Evolutionary conservation across 2,113 vertebrate species (phyloP).

Genomic region (Rissa tridactyla): DNA sequence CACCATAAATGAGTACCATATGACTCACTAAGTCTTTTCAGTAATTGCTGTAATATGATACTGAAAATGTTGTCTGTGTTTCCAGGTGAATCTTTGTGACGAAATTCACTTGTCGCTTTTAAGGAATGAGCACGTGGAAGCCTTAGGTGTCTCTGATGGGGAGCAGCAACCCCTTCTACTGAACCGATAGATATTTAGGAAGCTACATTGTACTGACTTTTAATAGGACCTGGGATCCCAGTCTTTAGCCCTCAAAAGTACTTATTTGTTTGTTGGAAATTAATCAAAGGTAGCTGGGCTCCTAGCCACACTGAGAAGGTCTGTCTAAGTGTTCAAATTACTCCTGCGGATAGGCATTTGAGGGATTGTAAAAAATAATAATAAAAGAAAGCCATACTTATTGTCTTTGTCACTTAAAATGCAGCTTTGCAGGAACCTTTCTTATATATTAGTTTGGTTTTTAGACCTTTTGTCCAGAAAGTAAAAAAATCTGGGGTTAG

Average conservation of each 20-base stretch:
- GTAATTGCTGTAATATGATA: background rate
- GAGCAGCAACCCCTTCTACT: background rate
- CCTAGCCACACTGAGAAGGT: background rate
- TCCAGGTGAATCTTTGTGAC: background rate
- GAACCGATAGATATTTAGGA: background rate
- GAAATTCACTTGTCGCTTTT: background rate
- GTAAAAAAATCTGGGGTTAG: background rate
- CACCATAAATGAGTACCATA: background rate
- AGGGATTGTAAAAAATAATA: background rate
- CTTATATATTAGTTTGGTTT: background rate
- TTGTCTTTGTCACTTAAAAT: background rate
- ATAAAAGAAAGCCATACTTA: background rate
- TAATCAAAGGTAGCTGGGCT: background rate
- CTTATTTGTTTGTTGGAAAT: background rate
- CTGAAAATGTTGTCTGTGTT: background rate
- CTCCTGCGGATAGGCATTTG: background rate
- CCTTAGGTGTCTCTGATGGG: background rate
- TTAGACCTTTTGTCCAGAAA: background rate
- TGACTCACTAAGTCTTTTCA: background rate
- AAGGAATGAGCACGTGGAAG: background rate
- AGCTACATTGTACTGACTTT: background rate
- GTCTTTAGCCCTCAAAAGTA: background rate
- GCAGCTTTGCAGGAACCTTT: background rate
- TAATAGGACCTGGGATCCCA: background rate
- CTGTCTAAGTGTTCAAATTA: background rate